These are phyloP conservation scores for Torymus aiolomorphi DNA, from an alignment of 2,888 invertebrate genomes.

Conservation along the genomic window DNA sequence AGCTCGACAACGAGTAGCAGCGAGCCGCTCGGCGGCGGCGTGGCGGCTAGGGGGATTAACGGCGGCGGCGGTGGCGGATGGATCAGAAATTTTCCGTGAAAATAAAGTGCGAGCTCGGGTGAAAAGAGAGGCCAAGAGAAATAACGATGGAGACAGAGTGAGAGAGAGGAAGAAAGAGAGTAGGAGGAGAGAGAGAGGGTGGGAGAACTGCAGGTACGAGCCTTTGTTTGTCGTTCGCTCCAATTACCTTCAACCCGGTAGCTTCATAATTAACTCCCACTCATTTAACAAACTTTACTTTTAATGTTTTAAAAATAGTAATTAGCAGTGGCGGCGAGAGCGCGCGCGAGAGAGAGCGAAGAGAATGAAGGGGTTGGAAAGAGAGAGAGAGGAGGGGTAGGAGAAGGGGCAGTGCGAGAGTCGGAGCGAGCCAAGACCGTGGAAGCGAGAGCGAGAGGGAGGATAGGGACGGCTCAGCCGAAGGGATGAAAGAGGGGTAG, in stretches of 20 bases:
- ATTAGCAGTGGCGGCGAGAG: slow-evolving; percentile 73
- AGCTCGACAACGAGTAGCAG: slow-evolving; percentile 66
- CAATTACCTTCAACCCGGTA: slow-evolving; percentile 74
- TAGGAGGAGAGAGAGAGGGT: slow-evolving; percentile 38
- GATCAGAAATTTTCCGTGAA: slow-evolving; percentile 71
- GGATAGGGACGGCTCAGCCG: neutral
- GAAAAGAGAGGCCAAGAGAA: slow-evolving; percentile 48
- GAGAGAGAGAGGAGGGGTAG: slow-evolving; percentile 60
- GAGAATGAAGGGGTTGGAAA: slow-evolving; percentile 64
- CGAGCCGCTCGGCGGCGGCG: slow-evolving; percentile 46
- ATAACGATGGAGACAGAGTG: slow-evolving; percentile 52
- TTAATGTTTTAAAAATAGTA: slow-evolving; percentile 76
- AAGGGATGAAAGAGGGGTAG: slow-evolving; percentile 56
- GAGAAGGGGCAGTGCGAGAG: slow-evolving; percentile 43
- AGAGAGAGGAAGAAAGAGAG: slow-evolving; percentile 42
- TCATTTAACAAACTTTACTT: slow-evolving; percentile 76
- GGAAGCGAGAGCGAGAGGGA: slow-evolving; percentile 39
- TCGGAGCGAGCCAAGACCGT: slow-evolving; percentile 54
- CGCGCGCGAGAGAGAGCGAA: slow-evolving; percentile 49
- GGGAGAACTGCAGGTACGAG: slow-evolving; percentile 60
- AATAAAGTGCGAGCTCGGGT: slow-evolving; percentile 65
- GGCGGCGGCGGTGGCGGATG: slow-evolving; percentile 63
- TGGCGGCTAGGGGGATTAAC: slow-evolving; percentile 65
- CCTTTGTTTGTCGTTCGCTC: slow-evolving; percentile 76
- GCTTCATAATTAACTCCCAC: slow-evolving; percentile 76